These are phyloP conservation scores for Marcusenius ussheri DNA, from an alignment of 2,113 vertebrate species.

Conservation along the genomic window DNA sequence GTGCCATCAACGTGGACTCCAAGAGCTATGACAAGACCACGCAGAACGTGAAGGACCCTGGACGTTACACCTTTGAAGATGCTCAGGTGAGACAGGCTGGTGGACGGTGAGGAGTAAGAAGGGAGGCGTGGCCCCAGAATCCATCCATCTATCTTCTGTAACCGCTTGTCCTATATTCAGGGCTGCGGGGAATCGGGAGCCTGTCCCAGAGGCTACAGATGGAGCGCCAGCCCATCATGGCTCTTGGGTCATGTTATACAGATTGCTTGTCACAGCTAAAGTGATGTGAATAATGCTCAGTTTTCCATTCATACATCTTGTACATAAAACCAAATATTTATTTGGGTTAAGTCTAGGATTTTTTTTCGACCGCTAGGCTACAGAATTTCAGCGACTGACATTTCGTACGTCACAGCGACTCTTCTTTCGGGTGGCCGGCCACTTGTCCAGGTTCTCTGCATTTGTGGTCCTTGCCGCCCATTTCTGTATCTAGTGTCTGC, in stretches of 20 bases:
- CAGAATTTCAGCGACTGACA: background rate
- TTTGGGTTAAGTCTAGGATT: background rate
- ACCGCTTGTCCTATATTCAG: background rate
- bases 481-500: background rate
- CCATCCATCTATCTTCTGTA: background rate
- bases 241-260: background rate
- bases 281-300: background rate
- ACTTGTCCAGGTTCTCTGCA: background rate
- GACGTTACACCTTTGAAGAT: constrained; percentile 88
- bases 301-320: background rate
- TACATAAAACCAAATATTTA: background rate
- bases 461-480: background rate
- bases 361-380: background rate
- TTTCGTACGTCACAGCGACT: background rate
- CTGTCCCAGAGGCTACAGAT: background rate
- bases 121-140: background rate
- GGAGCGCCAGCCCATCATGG: background rate
- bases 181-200: background rate
- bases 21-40: constrained; percentile 95
- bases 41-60: constrained; percentile 88
- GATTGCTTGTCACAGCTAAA: background rate
- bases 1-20: constrained; percentile 91
- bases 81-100: constrained; percentile 69
- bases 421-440: background rate
- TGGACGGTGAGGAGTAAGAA: background rate